These are phyloP conservation scores for Aphelocoma californica DNA, from an alignment of 2,797 vertebrate species.

Conservation along the genomic window DNA sequence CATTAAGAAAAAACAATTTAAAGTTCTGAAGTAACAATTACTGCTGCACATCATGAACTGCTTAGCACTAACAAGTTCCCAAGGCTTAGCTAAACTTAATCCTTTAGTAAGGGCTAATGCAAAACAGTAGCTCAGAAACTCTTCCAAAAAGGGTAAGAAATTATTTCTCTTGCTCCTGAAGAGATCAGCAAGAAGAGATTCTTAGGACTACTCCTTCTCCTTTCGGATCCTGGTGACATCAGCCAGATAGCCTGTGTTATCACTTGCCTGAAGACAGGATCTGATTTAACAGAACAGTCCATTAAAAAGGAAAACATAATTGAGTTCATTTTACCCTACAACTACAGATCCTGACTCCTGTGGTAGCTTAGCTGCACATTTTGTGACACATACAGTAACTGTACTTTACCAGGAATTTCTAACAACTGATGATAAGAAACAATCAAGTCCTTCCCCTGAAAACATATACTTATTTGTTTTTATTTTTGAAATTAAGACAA, in stretches of 20 bases:
- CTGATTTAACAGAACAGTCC: background rate
- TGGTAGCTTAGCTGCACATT: background rate
- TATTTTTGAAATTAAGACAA: background rate
- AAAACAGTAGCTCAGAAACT: background rate
- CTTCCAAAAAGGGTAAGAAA: background rate
- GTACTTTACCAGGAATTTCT: background rate
- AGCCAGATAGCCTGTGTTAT: background rate
- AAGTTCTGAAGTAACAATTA: constrained; percentile 16
- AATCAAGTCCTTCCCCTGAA: background rate
- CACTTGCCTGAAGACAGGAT: background rate
- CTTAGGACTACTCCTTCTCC: background rate
- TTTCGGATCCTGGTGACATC: background rate
- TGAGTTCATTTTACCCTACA: background rate
- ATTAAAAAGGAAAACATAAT: background rate
- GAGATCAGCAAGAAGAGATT: background rate
- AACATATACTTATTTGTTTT: background rate
- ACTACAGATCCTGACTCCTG: background rate
- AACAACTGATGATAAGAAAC: background rate
- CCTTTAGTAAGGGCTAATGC: background rate
- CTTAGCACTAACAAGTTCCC: background rate
- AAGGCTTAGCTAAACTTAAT: background rate
- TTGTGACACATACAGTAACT: background rate
- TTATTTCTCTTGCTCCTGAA: background rate
- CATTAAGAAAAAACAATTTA: background rate
- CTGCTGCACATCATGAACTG: background rate